These are phyloP conservation scores for Ellobius talpinus DNA, from an alignment of 2,113 vertebrate species.

Conservation along the genomic window DNA sequence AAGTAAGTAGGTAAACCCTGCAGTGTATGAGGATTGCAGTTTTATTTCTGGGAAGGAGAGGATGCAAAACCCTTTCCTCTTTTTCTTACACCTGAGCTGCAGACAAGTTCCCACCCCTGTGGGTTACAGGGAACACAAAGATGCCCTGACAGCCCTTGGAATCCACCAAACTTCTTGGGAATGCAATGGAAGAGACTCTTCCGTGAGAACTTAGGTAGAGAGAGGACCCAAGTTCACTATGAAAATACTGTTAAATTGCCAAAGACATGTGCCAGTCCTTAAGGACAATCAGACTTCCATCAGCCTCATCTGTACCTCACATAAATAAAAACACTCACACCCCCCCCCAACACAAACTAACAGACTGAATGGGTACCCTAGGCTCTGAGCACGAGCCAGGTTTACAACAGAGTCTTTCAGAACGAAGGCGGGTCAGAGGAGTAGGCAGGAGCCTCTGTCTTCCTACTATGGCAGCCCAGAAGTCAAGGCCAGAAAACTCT, in stretches of 20 bases:
- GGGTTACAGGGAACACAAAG: conserved; percentile 42
- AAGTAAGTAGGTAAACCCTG: background rate
- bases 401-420: conserved; percentile 73
- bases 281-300: conserved; percentile 80
- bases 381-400: conserved; percentile 68
- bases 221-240: conserved; percentile 78
- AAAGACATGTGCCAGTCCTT: conserved; percentile 76
- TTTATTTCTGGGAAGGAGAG: background rate
- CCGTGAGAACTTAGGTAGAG: conserved; percentile 68
- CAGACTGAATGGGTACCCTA: conserved; percentile 67
- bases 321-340: conserved; percentile 58
- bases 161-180: conserved; percentile 74
- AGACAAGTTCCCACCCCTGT: conserved; percentile 58
- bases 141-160: conserved; percentile 43
- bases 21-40: background rate
- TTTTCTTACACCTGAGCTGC: background rate
- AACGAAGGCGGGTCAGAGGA: conserved; percentile 27
- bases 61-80: background rate
- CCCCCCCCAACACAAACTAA: background rate
- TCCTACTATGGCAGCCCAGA: conserved; percentile 66
- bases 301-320: conserved; percentile 66
- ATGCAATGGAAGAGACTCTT: conserved; percentile 74
- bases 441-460: conserved; percentile 65
- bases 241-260: conserved; percentile 81
- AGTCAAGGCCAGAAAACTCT: conserved; percentile 50